Evolutionary conservation across 2,797 vertebrate genomes (phyloP).

Genomic region (Gambelia wislizenii): DNA sequence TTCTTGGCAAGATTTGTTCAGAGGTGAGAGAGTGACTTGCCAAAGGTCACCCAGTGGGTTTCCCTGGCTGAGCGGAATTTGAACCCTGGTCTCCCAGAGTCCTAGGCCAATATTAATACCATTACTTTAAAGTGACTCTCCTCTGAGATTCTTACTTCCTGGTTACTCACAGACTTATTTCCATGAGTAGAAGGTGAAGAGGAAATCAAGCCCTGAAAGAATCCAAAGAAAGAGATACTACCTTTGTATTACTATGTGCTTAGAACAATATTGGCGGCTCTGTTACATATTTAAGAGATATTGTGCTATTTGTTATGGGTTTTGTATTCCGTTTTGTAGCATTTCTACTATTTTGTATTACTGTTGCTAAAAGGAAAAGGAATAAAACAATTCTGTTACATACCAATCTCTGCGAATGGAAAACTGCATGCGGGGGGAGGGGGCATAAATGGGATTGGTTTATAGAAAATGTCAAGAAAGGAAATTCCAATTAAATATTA

Average conservation of each 20-base stretch:
- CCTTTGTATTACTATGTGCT: not conserved
- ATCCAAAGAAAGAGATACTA: conserved; percentile 12
- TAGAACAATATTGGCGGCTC: conserved; percentile 37
- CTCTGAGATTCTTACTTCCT: not conserved
- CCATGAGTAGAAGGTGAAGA: not conserved
- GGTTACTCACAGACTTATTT: not conserved
- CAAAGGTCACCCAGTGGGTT: no score
- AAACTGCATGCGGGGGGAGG: not conserved
- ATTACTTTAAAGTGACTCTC: not conserved
- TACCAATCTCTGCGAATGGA: not conserved
- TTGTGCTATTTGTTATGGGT: conserved; percentile 36
- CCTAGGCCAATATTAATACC: no score
- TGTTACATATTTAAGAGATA: conserved; percentile 21
- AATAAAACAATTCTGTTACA: conserved; percentile 67
- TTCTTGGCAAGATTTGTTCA: no score
- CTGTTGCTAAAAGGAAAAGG: not conserved
- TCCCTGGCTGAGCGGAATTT: no score
- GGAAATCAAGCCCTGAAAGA: not conserved
- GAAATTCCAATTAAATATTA: no score
- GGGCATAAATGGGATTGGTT: no score
- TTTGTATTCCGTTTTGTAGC: conserved; percentile 48
- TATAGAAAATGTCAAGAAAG: no score
- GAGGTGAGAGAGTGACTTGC: no score
- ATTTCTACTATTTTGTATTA: conserved; percentile 33
- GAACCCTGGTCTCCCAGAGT: no score